Percentiles rank a stretch among this genome's conserved stretches.
Evolutionary conservation across 2,888 invertebrate species (phyloP).

Genomic region (Molorchus minor): DNA sequence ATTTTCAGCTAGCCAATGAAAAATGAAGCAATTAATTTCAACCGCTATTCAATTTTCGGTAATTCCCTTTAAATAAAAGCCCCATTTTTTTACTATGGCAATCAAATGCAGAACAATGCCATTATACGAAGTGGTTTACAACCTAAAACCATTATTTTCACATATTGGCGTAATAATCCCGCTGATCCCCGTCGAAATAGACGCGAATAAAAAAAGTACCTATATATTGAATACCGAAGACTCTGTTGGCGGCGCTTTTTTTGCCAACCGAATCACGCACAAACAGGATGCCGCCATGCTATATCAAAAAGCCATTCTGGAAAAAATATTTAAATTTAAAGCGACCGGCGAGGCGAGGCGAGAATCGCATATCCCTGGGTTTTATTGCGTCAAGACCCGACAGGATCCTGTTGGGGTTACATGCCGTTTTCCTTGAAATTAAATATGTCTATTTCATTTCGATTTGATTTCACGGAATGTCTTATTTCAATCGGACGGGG

Average conservation of each 20-base stretch:
- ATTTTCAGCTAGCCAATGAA: slow-evolving; percentile 4
- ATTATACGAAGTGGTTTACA: slow-evolving; percentile 22
- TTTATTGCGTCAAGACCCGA: slow-evolving; percentile 13
- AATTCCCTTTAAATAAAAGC: slow-evolving; percentile 22
- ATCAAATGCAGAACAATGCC: slow-evolving; percentile 32
- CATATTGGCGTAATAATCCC: slow-evolving; percentile 11
- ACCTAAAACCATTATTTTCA: slow-evolving; percentile 18
- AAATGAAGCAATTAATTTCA: slow-evolving; percentile 20
- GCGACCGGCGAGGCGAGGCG: slow-evolving; percentile 6
- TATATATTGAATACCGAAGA: slow-evolving; percentile 7
- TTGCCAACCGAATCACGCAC: slow-evolving; percentile 19
- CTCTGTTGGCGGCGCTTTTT: not conserved
- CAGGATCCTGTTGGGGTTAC: slow-evolving; percentile 20
- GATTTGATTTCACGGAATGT: slow-evolving; percentile 17
- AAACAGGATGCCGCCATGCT: slow-evolving; percentile 5
- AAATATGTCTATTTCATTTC: slow-evolving; percentile 23
- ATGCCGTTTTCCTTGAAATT: slow-evolving; percentile 23
- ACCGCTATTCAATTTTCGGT: slow-evolving; percentile 19
- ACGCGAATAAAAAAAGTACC: slow-evolving; percentile 4
- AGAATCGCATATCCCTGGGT: slow-evolving; percentile 18
- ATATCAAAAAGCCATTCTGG: slow-evolving; percentile 21
- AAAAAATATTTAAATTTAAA: slow-evolving; percentile 28
- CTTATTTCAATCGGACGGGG: no score
- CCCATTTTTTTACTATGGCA: slow-evolving; percentile 23
- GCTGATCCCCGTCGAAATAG: slow-evolving; percentile 13